Conservation (phyloP, 2,888 invertebrate species). For the Zele albiditarsus region DNA sequence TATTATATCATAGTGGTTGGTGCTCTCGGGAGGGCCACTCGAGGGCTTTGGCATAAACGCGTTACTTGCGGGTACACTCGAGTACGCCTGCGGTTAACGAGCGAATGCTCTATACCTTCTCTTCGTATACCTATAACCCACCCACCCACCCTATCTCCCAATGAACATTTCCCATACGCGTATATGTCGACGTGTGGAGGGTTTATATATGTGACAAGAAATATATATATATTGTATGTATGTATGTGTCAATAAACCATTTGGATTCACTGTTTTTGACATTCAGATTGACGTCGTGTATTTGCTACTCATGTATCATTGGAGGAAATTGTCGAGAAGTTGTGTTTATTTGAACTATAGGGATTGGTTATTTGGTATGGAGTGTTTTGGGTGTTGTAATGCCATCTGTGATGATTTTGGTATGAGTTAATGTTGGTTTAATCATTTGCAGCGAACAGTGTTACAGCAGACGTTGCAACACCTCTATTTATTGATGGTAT, state of each 20-base stretch:
- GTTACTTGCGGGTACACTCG: conserved; percentile 65
- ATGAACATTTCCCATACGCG: conserved; percentile 31
- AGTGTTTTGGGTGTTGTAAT: too few species aligned
- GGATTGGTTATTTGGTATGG: too few species aligned
- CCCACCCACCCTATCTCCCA: conserved; percentile 38
- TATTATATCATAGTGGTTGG: conserved; percentile 29
- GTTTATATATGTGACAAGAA: not conserved
- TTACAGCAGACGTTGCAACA: too few species aligned
- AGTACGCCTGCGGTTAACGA: conserved; percentile 70
- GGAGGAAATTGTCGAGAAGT: too few species aligned
- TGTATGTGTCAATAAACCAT: conserved; percentile 13
- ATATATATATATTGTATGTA: not conserved
- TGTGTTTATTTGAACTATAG: too few species aligned
- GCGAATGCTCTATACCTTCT: conserved; percentile 46
- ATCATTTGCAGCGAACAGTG: too few species aligned
- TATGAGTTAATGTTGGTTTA: too few species aligned
- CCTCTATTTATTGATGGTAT: too few species aligned
- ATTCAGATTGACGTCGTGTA: conserved; percentile 23
- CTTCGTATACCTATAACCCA: conserved; percentile 21
- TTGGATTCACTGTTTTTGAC: conserved; percentile 33
- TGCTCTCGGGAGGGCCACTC: conserved; percentile 31
- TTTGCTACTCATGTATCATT: not conserved
- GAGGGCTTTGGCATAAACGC: conserved; percentile 65
- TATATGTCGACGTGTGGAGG: conserved; percentile 3
- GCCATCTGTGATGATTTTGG: too few species aligned